Conservation (phyloP, 1,140 invertebrate genomes). For the Popillia japonica region DNA sequence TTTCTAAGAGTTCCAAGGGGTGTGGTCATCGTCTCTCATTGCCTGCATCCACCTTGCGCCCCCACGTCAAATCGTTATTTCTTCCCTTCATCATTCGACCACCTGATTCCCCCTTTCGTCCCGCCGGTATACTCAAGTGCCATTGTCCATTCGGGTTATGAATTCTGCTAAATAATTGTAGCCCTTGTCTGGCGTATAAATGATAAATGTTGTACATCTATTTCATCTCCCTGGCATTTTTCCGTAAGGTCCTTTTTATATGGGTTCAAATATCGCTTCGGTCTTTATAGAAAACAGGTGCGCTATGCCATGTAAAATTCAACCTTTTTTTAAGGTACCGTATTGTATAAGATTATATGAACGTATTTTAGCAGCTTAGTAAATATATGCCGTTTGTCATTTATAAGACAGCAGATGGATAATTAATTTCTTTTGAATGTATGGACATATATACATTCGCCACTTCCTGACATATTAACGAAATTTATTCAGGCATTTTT, state of each 20-base stretch:
- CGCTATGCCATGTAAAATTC: slow-evolving; percentile 21
- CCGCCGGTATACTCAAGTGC: slow-evolving; percentile 29
- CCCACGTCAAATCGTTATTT: slow-evolving; percentile 31
- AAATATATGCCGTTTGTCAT: not conserved
- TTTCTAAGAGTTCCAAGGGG: slow-evolving; percentile 42
- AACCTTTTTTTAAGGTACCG: slow-evolving; percentile 1
- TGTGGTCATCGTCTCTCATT: slow-evolving; percentile 43
- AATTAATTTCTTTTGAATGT: not conserved
- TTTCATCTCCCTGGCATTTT: slow-evolving; percentile 25
- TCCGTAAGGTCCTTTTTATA: slow-evolving; percentile 29
- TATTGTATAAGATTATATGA: slow-evolving; percentile 10
- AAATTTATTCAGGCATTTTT: too few species aligned
- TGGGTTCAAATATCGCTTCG: not conserved
- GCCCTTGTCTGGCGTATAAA: slow-evolving; percentile 41
- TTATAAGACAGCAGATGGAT: not conserved
- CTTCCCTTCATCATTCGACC: slow-evolving; percentile 16
- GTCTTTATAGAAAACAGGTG: slow-evolving; percentile 31
- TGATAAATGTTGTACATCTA: slow-evolving; percentile 44
- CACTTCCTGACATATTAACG: too few species aligned
- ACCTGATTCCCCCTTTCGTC: slow-evolving; percentile 40
- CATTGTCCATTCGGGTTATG: slow-evolving; percentile 39
- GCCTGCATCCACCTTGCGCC: slow-evolving; percentile 49
- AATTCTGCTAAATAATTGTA: slow-evolving; percentile 48
- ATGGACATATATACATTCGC: too few species aligned
- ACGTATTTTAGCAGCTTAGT: not conserved